Evolutionary conservation across 2,888 invertebrate genomes (phyloP), one percentile per base, ranked within the genome.

Genomic region (Steinernema carpocapsae): DNA sequence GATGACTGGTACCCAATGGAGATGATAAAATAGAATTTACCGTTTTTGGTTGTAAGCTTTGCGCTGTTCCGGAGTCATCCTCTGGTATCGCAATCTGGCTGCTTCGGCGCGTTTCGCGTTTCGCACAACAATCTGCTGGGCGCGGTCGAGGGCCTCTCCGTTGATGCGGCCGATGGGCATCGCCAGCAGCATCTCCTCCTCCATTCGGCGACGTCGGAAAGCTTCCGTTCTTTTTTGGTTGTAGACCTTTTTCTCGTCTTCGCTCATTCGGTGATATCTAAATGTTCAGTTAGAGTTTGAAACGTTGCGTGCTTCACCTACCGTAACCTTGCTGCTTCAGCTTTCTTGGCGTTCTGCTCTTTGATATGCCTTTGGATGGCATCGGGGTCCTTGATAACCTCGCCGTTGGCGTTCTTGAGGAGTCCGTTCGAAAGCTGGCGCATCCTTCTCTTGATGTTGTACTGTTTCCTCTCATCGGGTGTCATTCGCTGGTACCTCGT

Each of bases 81-180:
- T 29, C 14, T 72, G 48, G 42, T 71, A 79, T 76, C 83, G 76
- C 74, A 83, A 81, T n/a, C 86, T 72, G 26, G 86, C 86, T 12
- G 86, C 85, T 77, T 86, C 86, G 4, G 86, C 86, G 73, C 87
- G 86, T 43, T 84, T 83, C 42, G 82, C 83, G 48, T 83, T 80
- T 76, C 87, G 87, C 6, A 79, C 74, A 29, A 64, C 64, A 29
- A 64, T 64, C 64, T 64, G 64, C 64, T 64, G 64, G 17, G 64
- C 64, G 17, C 64, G 64, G 64, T 64, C 64, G 32, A 64, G 32
- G 1, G 64, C 64, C n/a, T 64, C 64, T 17, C 85, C 85, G 77
- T 83, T 84, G 48, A 84, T 86, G n/a, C 83, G 76, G 1, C 86
- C 86, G 19, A 86, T 86, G 7, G 86, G 86, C 85, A 85, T 86